Percentiles rank a stretch among this genome's conserved stretches.
Evolutionary conservation across 2,888 invertebrate species (phyloP).

Genomic region (Gastrophysa polygoni): DNA sequence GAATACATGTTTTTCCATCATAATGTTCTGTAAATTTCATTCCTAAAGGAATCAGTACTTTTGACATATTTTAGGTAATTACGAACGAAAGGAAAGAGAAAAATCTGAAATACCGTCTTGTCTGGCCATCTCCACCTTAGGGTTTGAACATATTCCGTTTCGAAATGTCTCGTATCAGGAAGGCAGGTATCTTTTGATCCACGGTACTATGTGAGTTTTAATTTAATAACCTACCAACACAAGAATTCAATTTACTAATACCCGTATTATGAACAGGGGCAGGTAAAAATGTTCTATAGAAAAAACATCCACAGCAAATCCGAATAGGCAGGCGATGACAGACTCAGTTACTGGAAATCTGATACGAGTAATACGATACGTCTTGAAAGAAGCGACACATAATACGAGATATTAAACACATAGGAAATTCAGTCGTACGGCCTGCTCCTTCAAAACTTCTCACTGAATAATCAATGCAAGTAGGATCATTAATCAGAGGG

Average conservation of each 20-base stretch:
- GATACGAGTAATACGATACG: slow-evolving; percentile 40
- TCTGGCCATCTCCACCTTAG: no score
- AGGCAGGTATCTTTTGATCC: no score
- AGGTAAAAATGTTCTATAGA: slow-evolving; percentile 17
- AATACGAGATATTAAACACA: neutral
- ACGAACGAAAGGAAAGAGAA: no score
- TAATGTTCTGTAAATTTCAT: no score
- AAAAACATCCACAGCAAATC: slow-evolving; percentile 30
- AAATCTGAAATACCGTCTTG: no score
- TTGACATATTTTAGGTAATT: no score
- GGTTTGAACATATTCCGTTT: no score
- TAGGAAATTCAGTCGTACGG: neutral
- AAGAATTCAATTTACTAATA: slow-evolving; percentile 17
- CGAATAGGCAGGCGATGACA: slow-evolving; percentile 35
- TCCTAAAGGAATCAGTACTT: no score
- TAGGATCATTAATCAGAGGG: neutral
- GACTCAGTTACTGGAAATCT: slow-evolving; percentile 40
- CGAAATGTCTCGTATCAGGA: no score
- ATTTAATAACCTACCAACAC: slow-evolving; percentile 24
- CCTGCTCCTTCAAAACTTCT: neutral
- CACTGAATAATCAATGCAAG: neutral
- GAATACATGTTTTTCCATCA: no score
- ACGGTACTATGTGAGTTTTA: slow-evolving; percentile 13
- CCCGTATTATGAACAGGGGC: slow-evolving; percentile 10
- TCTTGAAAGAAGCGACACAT: slow-evolving; percentile 37